Conservation (phyloP, 2,888 invertebrate genomes). For the Limenitis camilla region DNA sequence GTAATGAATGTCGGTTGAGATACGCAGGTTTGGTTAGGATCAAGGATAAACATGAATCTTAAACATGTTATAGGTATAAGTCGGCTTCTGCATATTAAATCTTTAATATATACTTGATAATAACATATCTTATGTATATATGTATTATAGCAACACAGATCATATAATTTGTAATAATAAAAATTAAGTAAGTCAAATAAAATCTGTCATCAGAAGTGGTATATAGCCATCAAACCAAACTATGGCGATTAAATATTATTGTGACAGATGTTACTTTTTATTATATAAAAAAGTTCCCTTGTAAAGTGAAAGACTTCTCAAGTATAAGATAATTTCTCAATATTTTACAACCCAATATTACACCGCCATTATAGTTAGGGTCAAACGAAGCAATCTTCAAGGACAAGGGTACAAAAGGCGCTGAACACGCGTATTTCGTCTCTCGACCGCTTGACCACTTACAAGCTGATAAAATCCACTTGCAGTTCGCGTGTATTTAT, state of each 20-base stretch:
- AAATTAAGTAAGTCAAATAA: too few species aligned
- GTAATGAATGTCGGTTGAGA: constrained; percentile 6
- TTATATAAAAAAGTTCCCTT: too few species aligned
- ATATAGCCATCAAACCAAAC: too few species aligned
- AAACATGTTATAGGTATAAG: background rate
- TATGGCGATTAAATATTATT: too few species aligned
- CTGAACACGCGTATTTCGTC: constrained; percentile 1
- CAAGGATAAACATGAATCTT: background rate
- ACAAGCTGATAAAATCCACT: constrained; percentile 1
- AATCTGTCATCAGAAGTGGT: too few species aligned
- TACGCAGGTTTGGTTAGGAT: background rate
- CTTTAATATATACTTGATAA: too few species aligned
- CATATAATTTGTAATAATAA: too few species aligned
- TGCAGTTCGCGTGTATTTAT: background rate
- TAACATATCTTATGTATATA: too few species aligned
- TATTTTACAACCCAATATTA: background rate
- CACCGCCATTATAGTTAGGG: constrained; percentile 2
- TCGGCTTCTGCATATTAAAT: too few species aligned
- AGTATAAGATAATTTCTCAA: background rate
- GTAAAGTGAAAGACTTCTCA: too few species aligned
- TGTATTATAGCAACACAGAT: too few species aligned
- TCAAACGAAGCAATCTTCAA: background rate
- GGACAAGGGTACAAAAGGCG: background rate
- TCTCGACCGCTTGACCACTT: constrained; percentile 2
- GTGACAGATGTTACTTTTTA: too few species aligned